phyloP scores from a whole-genome alignment of 2,797 vertebrate genomes.

The Esox masquinongy region DNA sequence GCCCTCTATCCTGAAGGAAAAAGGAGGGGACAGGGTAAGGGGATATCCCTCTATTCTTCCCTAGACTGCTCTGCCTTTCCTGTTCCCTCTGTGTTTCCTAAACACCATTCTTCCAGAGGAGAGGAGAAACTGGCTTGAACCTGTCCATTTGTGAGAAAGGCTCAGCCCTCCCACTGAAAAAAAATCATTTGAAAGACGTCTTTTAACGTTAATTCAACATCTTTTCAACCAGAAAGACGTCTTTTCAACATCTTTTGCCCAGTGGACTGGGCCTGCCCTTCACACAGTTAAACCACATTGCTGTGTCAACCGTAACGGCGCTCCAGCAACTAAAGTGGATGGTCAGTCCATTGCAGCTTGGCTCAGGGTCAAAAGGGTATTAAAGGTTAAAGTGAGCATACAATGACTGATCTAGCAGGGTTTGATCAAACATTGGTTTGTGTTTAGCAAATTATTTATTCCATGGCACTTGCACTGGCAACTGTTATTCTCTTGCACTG shows the following conservation, averaged over 20 bases:
- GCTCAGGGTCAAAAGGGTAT: neutral
- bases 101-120: constrained; percentile 72
- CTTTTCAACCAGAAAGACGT: too few species aligned
- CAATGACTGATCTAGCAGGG: neutral
- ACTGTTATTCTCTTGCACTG: too few species aligned
- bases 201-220: neutral
- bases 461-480: too few species aligned
- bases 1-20: constrained; percentile 70
- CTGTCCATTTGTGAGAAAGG: constrained; percentile 15
- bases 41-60: constrained; percentile 86
- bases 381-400: neutral
- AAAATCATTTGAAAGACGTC: neutral
- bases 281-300: neutral
- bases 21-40: constrained; percentile 78
- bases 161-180: neutral
- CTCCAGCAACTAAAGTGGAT: neutral
- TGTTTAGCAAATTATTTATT: too few species aligned
- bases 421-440: neutral
- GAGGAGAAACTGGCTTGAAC: constrained; percentile 47
- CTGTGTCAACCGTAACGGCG: neutral
- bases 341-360: neutral
- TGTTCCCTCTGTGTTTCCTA: constrained; percentile 76
- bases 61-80: constrained; percentile 77
- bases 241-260: too few species aligned
- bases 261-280: neutral